phyloP scores from a whole-genome alignment of 2,797 vertebrate species.

The Chiropotes sagulatus region DNA sequence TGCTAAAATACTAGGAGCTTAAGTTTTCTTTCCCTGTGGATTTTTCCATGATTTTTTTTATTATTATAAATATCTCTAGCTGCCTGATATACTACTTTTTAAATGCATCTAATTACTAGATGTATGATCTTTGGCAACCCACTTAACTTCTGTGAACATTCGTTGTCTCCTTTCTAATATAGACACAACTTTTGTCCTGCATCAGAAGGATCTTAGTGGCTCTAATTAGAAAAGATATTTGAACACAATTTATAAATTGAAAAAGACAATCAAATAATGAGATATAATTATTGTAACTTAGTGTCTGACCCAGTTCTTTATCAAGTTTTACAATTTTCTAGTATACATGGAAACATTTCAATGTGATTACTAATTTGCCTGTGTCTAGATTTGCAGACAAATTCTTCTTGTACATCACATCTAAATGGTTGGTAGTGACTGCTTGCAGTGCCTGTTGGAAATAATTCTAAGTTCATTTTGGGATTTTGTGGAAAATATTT shows the following conservation, averaged over 20 bases:
- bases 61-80: not conserved
- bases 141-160: constrained; percentile 43
- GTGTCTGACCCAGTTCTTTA: constrained; percentile 39
- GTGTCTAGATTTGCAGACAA: not conserved
- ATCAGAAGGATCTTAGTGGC: not conserved
- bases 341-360: not conserved
- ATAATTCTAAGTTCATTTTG: constrained; percentile 26
- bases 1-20: not conserved
- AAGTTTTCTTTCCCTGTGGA: not conserved
- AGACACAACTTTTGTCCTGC: constrained; percentile 23
- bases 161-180: constrained; percentile 46
- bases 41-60: not conserved
- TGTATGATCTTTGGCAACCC: constrained; percentile 15
- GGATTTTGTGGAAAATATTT: not conserved
- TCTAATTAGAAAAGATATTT: constrained; percentile 63
- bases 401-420: not conserved
- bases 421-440: not conserved
- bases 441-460: not conserved
- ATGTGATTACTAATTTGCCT: not conserved
- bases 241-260: constrained; percentile 22
- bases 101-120: constrained; percentile 21
- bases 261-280: constrained; percentile 58
- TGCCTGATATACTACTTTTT: not conserved
- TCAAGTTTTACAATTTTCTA: constrained; percentile 14
- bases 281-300: constrained; percentile 51